These are phyloP conservation scores for Oceanites oceanicus DNA, from an alignment of 2,113 vertebrate genomes.

Conservation along the genomic window DNA sequence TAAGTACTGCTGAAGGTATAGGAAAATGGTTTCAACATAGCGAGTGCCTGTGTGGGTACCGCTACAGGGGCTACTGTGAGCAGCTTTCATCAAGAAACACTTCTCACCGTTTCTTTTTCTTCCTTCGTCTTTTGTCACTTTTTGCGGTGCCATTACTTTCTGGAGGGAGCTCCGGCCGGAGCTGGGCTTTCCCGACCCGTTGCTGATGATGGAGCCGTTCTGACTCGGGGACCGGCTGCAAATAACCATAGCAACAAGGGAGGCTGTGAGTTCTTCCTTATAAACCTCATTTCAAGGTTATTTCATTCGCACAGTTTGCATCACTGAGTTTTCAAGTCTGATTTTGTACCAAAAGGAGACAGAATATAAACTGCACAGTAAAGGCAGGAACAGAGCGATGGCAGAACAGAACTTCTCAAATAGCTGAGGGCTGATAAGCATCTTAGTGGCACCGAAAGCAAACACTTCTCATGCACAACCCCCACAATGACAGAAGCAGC, in stretches of 20 bases:
- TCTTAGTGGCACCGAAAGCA: neutral
- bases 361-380: neutral
- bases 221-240: slow-evolving; percentile 93
- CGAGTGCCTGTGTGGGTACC: neutral
- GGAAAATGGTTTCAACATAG: neutral
- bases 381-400: neutral
- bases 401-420: neutral
- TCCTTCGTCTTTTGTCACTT: slow-evolving; percentile 87
- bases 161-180: slow-evolving; percentile 83
- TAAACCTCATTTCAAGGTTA: slow-evolving; percentile 76
- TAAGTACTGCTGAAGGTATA: neutral
- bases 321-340: slow-evolving; percentile 22
- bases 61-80: neutral
- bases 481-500: neutral
- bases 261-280: slow-evolving; percentile 78
- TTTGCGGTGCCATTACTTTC: slow-evolving; percentile 88
- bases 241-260: slow-evolving; percentile 97
- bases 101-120: slow-evolving; percentile 90
- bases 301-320: slow-evolving; percentile 49
- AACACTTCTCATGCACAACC: neutral
- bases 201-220: slow-evolving; percentile 94
- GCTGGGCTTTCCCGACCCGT: slow-evolving; percentile 91
- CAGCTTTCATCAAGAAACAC: neutral
- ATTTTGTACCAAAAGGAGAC: slow-evolving; percentile 21
- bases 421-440: neutral